Percentiles rank a stretch among this genome's conserved stretches.
These are phyloP conservation scores for Alcis repandata DNA, from an alignment of 2,888 invertebrate genomes.

Conservation along the genomic window DNA sequence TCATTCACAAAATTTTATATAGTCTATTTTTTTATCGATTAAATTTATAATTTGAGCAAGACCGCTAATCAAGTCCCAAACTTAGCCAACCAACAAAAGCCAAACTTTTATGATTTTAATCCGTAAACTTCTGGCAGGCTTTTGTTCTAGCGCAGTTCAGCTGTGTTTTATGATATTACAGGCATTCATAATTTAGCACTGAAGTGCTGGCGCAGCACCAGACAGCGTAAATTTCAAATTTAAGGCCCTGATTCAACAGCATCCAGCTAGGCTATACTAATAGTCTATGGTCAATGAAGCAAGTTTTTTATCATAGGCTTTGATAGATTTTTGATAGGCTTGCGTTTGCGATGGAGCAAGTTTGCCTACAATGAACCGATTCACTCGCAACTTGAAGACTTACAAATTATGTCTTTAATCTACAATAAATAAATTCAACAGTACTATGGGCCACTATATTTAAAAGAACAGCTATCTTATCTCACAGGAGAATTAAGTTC, in stretches of 20 bases:
- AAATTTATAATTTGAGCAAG: too few species aligned
- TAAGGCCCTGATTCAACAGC: conserved; percentile 20
- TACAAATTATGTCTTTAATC: too few species aligned
- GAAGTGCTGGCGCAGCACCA: conserved; percentile 38
- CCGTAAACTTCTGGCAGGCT: conserved; percentile 50
- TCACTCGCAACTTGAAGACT: too few species aligned
- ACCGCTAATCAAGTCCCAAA: conserved; percentile 29
- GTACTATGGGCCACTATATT: too few species aligned
- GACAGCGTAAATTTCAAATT: conserved; percentile 33
- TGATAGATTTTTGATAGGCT: too few species aligned
- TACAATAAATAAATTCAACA: too few species aligned
- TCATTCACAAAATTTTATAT: too few species aligned
- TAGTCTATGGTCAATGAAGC: neutral
- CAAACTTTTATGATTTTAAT: conserved; percentile 57
- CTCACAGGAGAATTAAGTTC: too few species aligned
- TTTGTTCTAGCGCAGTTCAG: conserved; percentile 31
- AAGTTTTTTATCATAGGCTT: neutral
- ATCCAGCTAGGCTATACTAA: neutral
- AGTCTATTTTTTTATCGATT: too few species aligned
- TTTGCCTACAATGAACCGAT: too few species aligned
- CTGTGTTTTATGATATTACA: conserved; percentile 34
- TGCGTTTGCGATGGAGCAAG: too few species aligned
- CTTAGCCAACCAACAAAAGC: conserved; percentile 42
- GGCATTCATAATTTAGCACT: conserved; percentile 39
- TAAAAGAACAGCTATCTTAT: too few species aligned